Percentiles rank a stretch among this genome's conserved stretches.
Evolutionary conservation across 2,113 vertebrate genomes (phyloP).

Genomic region (Solea senegalensis): DNA sequence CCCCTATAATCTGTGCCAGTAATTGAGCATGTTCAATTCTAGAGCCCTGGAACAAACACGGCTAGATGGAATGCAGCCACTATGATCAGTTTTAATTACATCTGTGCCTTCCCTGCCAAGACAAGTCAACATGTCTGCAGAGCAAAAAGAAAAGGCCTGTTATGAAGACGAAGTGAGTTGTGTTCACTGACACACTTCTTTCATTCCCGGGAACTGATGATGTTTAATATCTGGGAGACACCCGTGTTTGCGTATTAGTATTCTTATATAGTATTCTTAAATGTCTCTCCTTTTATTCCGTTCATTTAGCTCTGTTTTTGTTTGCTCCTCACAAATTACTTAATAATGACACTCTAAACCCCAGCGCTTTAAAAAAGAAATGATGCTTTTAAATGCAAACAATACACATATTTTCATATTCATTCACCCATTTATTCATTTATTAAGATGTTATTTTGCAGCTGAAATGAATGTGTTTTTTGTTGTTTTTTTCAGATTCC

Average conservation of each 20-base stretch:
- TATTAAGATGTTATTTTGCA: background rate
- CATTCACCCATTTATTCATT: background rate
- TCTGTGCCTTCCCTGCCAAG: slow-evolving; percentile 32
- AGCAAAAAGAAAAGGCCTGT: slow-evolving; percentile 10
- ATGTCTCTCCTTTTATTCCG: background rate
- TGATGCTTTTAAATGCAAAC: background rate
- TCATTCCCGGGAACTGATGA: background rate
- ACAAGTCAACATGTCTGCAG: slow-evolving; percentile 31
- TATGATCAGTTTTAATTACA: slow-evolving; percentile 8
- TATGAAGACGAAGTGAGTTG: background rate
- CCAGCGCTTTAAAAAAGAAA: background rate
- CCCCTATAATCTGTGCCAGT: background rate
- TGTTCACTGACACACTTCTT: background rate
- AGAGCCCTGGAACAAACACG: background rate
- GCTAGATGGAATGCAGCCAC: slow-evolving; percentile 1
- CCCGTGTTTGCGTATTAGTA: slow-evolving; percentile 10
- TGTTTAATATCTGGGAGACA: slow-evolving; percentile 14
- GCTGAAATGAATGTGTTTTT: background rate
- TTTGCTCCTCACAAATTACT: background rate
- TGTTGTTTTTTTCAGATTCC: slow-evolving; percentile 80
- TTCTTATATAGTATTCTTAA: background rate
- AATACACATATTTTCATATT: background rate
- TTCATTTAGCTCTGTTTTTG: background rate
- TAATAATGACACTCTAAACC: background rate
- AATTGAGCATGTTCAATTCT: background rate